These are phyloP conservation scores for Staurois parvus DNA, from an alignment of 2,797 vertebrate species.

Conservation along the genomic window DNA sequence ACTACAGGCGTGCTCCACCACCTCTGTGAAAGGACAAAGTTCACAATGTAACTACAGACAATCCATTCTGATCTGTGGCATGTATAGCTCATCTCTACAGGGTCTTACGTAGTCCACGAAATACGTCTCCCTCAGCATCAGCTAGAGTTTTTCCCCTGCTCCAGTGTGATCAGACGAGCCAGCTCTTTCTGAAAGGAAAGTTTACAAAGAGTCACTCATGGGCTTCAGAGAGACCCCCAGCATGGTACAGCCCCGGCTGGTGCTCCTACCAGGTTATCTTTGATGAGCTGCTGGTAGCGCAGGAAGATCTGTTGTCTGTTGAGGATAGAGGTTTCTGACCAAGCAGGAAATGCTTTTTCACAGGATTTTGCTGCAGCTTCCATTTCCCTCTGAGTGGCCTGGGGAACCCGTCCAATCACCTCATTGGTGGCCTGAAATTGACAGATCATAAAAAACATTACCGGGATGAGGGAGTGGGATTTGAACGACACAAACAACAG, in stretches of 20 bases:
- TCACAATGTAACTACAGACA: constrained; percentile 26
- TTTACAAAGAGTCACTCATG: background rate
- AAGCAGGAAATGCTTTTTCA: constrained; percentile 82
- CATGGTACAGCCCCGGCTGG: background rate
- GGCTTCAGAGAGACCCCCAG: background rate
- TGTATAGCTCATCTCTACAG: background rate
- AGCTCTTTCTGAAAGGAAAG: constrained; percentile 90
- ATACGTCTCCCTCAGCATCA: constrained; percentile 96
- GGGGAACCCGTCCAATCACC: constrained; percentile 87
- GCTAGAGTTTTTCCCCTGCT: constrained; percentile 97
- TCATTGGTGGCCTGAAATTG: constrained; percentile 89
- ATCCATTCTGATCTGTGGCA: constrained; percentile 3
- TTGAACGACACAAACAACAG: no score
- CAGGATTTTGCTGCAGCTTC: constrained; percentile 88
- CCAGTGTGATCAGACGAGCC: constrained; percentile 89
- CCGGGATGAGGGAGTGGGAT: no score
- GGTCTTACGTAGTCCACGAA: constrained; percentile 95
- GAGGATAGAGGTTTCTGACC: constrained; percentile 92
- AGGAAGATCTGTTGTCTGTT: constrained; percentile 92
- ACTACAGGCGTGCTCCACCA: constrained; percentile 94
- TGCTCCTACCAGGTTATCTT: constrained; percentile 92
- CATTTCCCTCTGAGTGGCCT: constrained; percentile 93
- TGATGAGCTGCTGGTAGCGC: constrained; percentile 95
- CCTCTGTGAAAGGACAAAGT: constrained; percentile 81
- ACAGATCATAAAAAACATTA: background rate